Evolutionary conservation across 2,888 invertebrate genomes (phyloP).

Genomic region (Athetis lepigone): DNA sequence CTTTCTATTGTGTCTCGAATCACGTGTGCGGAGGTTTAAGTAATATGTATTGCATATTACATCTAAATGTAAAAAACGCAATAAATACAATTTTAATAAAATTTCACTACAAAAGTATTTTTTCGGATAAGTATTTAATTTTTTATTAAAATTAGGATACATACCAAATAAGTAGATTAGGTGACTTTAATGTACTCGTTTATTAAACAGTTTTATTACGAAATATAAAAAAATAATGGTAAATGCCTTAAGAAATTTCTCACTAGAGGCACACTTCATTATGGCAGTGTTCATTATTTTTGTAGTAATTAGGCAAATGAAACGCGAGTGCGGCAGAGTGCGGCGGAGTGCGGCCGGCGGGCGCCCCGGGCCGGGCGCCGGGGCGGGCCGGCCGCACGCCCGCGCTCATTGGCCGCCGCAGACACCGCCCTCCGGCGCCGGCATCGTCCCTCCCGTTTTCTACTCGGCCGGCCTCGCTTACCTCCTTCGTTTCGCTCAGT

Average conservation of each 20-base stretch:
- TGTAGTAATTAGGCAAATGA: conserved; percentile 88
- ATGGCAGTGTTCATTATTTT: conserved; percentile 83
- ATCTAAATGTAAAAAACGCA: no score
- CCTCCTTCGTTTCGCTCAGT: conserved; percentile 75
- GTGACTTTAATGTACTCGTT: conserved; percentile 12
- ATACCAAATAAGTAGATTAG: conserved; percentile 7
- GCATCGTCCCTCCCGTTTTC: conserved; percentile 68
- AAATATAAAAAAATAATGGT: conserved; percentile 14
- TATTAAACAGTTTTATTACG: conserved; percentile 16
- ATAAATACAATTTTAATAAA: no score
- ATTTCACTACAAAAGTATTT: no score
- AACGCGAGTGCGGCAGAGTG: conserved; percentile 73
- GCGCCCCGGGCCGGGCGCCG: conserved; percentile 72
- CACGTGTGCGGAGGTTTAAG: no score
- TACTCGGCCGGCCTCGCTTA: conserved; percentile 61
- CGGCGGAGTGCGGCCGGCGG: conserved; percentile 73
- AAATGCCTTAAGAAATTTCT: conserved; percentile 29
- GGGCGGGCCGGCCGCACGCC: conserved; percentile 55
- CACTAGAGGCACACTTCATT: conserved; percentile 73
- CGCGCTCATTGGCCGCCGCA: conserved; percentile 74
- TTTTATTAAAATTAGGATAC: not conserved
- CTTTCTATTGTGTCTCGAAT: no score
- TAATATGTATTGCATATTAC: no score
- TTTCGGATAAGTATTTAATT: conserved; percentile 2
- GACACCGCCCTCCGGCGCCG: conserved; percentile 71